Evolutionary conservation across 1,140 invertebrate species (phyloP), one percentile per base, ranked within the genome.

Genomic region (Araneus ventricosus): DNA sequence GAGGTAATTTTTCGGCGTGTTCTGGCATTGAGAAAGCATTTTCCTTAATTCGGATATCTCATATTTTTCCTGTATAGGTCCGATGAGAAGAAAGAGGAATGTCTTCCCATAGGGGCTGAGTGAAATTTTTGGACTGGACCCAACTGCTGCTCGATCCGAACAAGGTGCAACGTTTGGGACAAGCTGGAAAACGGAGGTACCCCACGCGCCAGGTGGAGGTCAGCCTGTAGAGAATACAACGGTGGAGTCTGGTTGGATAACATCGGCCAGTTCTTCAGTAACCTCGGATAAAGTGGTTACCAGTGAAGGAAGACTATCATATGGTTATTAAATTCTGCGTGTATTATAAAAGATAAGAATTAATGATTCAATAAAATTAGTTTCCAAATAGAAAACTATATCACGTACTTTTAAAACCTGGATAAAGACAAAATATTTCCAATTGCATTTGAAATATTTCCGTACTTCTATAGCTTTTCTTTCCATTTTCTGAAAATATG

Each of bases 171-270:
- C 20, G 20, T 87, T 17, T 87, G 57, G 57, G 85, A 87, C 34
- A 87, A 7, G n/a, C 52, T 86, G 4, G 27, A 30, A 20, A 61
- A 30, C 14, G 30, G 30, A 4, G 85, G 57, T 4, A 61, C 17
- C 8, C n/a, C 30, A 34, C 14, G 30, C 20, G 57, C 59, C 2
- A 87, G 30, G 4, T 87, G 85, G 85, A 8, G 7, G 1, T 87
- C 85, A 22, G 27, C 22, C n/a, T 87, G 85, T 34, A 61, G 57
- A 37, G 85, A 87, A 39, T 87, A 87, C 52, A 87, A 61, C 2
- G 85, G 52, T 8, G 85, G 85, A 59, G 85, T 87, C 6, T 59
- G 52, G 30, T 7, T 87, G 52, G 85, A 87, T 39, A 24, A 87
- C 14, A 61, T 87, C 22, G 6, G 17, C 22, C 14, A 87, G 2